A percentile compares a stretch with the other conserved stretches of the same genome.
These are phyloP conservation scores for Aphyosemion australe DNA, from an alignment of 2,113 vertebrate genomes.

Conservation along the genomic window DNA sequence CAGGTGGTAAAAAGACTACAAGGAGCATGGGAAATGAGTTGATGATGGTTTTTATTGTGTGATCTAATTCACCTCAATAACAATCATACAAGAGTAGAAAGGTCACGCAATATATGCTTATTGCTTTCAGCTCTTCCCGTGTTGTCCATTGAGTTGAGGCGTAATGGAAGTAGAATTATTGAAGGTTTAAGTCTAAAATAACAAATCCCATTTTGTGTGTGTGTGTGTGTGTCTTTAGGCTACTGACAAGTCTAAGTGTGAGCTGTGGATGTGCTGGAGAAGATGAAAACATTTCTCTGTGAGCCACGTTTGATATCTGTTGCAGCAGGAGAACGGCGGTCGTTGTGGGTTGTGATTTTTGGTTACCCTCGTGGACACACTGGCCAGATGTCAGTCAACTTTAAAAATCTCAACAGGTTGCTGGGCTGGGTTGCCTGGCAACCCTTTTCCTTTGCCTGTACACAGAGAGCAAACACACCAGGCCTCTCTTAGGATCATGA, in stretches of 20 bases:
- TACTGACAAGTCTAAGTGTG: constrained; percentile 9
- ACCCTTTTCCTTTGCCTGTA: constrained; percentile 70
- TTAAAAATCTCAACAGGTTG: constrained; percentile 76
- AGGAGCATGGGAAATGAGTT: constrained; percentile 43
- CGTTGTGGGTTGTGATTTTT: constrained; percentile 46
- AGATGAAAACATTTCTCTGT: constrained; percentile 12
- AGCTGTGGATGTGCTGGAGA: constrained; percentile 17
- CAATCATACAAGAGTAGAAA: constrained; percentile 11
- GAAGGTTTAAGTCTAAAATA: not conserved
- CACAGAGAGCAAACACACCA: constrained; percentile 68
- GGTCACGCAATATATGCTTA: not conserved
- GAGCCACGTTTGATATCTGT: constrained; percentile 51
- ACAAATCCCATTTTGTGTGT: not conserved
- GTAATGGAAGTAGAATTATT: constrained; percentile 7
- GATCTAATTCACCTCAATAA: constrained; percentile 28
- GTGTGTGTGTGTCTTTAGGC: constrained; percentile 7
- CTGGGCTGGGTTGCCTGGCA: constrained; percentile 76
- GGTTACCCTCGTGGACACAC: constrained; percentile 56
- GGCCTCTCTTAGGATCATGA: constrained; percentile 65
- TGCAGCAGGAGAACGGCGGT: constrained; percentile 46
- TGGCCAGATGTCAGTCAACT: constrained; percentile 76
- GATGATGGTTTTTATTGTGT: constrained; percentile 31
- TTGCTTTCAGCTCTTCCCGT: not conserved
- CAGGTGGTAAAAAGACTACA: constrained; percentile 65
- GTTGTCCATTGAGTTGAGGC: constrained; percentile 6